Conservation (phyloP, 2,888 invertebrate genomes). For the Phlogophora meticulosa region DNA sequence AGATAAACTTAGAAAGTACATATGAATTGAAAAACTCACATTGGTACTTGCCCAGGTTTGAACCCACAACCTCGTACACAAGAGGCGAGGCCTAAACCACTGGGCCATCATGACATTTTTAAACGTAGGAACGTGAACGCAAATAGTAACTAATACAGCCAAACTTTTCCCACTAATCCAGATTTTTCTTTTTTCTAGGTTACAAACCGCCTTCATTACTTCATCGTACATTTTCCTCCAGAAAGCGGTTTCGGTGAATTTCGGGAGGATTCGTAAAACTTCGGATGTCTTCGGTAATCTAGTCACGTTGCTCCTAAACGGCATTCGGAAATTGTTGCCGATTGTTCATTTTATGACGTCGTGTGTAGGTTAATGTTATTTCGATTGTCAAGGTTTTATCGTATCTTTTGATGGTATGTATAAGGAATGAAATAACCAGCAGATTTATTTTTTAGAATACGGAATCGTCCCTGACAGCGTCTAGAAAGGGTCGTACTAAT, state of each 20-base stretch:
- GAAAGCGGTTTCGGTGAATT: constrained; percentile 1
- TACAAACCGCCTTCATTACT: constrained; percentile 20
- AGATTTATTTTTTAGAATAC: no score
- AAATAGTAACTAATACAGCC: constrained; percentile 21
- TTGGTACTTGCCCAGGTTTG: no score
- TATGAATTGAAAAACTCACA: no score
- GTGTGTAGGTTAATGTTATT: constrained; percentile 5
- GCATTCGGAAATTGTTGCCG: constrained; percentile 43
- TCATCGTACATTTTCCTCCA: constrained; percentile 39
- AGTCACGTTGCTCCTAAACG: constrained; percentile 52
- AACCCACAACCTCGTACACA: no score
- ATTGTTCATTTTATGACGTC: constrained; percentile 46
- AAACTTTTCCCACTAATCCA: constrained; percentile 36
- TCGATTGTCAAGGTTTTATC: constrained; percentile 6
- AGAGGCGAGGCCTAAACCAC: no score
- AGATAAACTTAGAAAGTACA: no score
- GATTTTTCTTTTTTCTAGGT: constrained; percentile 14
- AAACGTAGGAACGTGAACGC: no score
- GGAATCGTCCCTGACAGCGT: no score
- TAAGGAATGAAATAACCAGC: no score
- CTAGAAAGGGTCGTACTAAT: no score
- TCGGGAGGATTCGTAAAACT: constrained; percentile 13
- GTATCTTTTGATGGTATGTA: background rate
- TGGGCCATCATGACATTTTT: no score
- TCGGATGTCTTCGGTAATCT: constrained; percentile 26